Evolutionary conservation across 2,113 vertebrate genomes (phyloP), one percentile per base, ranked within the genome.

Genomic region (Machaerirhynchus nigripectus): DNA sequence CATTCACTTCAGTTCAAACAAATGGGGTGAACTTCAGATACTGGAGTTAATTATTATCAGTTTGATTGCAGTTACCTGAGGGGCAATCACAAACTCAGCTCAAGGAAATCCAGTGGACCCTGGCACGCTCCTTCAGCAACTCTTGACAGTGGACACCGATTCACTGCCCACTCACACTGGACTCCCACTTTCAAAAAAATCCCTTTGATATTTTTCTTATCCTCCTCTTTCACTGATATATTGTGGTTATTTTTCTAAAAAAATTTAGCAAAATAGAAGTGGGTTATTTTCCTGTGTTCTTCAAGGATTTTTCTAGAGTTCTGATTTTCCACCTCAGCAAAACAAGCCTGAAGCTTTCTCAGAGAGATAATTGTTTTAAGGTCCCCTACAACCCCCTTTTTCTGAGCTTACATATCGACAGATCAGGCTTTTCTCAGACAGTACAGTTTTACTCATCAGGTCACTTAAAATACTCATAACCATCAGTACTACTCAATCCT

Each of bases 231-330:
- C 35, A 44, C 10, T 1, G 15, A 16, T 31, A 40, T 6, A 31
- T 26, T 68, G 30, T 9, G 5, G 9, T 30, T 31, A 53, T 26
- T 67, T 74, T 23, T 31, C 9, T 26, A 7, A 31, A 64, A 53
- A 60, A 15, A 28, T 1, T 16, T 15, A 31, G 6, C 21, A 46
- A 46, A 53, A 53, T 1, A 75, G 59, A 27, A 31, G 17, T 7
- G 8, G 2, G 1, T 0, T 20, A 10, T 39, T 49, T 42, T 18
- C 14, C 4, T 5, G 7, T 39, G 17, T 37, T 37, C 35, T 44
- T 42, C 24, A 73, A 56, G 10, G 16, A 40, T 37, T 53, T 81
- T 80, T 59, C 52, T 87, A 31, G 7, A 69, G 27, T 31, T 77
- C 13, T 2, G 1, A 33, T 69, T 84, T 89, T 76, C 37, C 21